Evolutionary conservation across 2,113 vertebrate genomes (phyloP).

Genomic region (Xerus inauris): DNA sequence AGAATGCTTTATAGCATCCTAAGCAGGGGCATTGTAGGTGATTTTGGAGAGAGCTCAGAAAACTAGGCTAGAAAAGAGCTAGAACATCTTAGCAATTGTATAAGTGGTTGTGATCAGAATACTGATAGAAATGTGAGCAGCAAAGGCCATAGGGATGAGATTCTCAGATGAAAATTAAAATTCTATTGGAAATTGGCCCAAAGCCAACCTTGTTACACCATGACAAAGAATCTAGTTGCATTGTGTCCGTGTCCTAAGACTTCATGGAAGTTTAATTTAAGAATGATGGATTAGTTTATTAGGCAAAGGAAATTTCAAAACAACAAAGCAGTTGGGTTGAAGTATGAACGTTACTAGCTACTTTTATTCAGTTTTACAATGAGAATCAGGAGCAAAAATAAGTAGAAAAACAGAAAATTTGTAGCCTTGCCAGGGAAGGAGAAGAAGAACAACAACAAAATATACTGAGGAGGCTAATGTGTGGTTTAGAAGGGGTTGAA

Average conservation of each 20-base stretch:
- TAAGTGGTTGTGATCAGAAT: neutral
- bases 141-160: neutral
- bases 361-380: neutral
- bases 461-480: neutral
- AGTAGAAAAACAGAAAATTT: neutral
- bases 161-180: neutral
- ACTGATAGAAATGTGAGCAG: neutral
- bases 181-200: neutral
- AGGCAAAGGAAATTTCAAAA: neutral
- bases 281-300: too few species aligned
- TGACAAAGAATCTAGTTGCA: neutral
- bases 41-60: neutral
- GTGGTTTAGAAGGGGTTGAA: too few species aligned
- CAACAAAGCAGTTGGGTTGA: neutral
- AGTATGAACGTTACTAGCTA: neutral
- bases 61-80: neutral
- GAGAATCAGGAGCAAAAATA: neutral
- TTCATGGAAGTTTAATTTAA: neutral
- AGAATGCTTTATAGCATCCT: neutral
- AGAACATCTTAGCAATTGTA: too few species aligned
- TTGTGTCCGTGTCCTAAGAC: neutral
- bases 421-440: neutral
- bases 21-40: neutral
- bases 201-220: neutral
- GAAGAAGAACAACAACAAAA: neutral